Evolutionary conservation across 92 coral and sea anemone genomes (phyloP).

Genomic region (Scolanthus callimorphus): DNA sequence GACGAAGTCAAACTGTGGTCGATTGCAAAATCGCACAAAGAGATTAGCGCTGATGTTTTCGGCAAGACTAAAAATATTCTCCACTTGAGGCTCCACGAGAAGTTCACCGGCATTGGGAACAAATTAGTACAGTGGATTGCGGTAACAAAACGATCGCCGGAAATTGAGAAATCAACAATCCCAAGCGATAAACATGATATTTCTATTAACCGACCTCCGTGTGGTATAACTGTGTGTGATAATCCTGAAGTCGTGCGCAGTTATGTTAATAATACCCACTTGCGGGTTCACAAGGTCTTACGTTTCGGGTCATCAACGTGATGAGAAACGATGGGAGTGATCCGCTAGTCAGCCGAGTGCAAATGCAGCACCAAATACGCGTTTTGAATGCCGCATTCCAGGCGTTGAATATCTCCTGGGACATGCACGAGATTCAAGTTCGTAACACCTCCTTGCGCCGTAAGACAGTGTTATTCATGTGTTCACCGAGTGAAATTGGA

Average conservation of each 20-base stretch:
- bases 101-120: slow-evolving; percentile 35
- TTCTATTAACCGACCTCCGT: slow-evolving; percentile 84
- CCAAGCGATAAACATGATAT: slow-evolving; percentile 92
- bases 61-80: slow-evolving; percentile 12
- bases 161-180: slow-evolving; percentile 69
- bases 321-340: slow-evolving; percentile 78
- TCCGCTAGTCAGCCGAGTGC: slow-evolving; percentile 69
- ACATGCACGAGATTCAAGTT: slow-evolving; percentile 40
- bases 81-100: slow-evolving; percentile 53
- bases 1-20: slow-evolving; percentile 94
- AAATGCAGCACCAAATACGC: slow-evolving; percentile 54
- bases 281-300: slow-evolving; percentile 57
- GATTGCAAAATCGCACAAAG: slow-evolving; percentile 79
- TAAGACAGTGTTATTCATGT: slow-evolving; percentile 63
- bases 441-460: slow-evolving; percentile 73
- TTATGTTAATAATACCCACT: slow-evolving; percentile 65
- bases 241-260: slow-evolving; percentile 93
- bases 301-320: slow-evolving; percentile 78
- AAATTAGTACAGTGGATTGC: slow-evolving; percentile 54
- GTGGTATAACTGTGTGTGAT: slow-evolving; percentile 93
- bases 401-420: slow-evolving; percentile 72
- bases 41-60: slow-evolving; percentile 59
- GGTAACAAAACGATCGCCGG: slow-evolving; percentile 51
- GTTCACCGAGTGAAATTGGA: slow-evolving; percentile 73
- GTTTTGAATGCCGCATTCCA: slow-evolving; percentile 54